A percentile compares a stretch with the other conserved stretches of the same genome.
Conservation (phyloP, 2,888 invertebrate genomes). For the Sialis fuliginosa region DNA sequence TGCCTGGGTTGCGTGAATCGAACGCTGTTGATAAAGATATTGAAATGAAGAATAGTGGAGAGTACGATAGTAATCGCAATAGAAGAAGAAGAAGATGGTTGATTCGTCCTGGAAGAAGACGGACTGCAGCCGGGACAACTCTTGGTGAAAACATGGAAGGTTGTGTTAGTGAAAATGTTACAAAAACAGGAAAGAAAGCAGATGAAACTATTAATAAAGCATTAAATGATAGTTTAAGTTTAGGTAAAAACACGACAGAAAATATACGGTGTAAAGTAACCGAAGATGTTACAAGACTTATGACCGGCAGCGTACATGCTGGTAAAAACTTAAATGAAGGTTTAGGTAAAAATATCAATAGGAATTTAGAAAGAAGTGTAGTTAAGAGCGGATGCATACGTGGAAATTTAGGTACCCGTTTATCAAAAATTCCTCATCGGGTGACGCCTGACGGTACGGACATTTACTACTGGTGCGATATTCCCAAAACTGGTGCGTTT, state of each 20-base stretch:
- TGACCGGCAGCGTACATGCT: no score
- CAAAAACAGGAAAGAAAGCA: constrained; percentile 9
- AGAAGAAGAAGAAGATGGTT: background rate
- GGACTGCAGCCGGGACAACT: background rate
- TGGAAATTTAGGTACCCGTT: constrained; percentile 16
- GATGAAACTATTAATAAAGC: constrained; percentile 16
- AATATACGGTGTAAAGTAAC: constrained; percentile 5
- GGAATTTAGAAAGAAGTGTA: constrained; percentile 14
- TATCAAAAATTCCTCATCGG: constrained; percentile 36
- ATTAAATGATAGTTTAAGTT: constrained; percentile 10
- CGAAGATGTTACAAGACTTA: no score
- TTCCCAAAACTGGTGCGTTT: constrained; percentile 37
- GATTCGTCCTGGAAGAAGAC: background rate
- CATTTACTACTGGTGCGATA: constrained; percentile 77
- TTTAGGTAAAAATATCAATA: constrained; percentile 21
- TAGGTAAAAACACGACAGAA: constrained; percentile 12
- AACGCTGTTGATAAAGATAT: background rate
- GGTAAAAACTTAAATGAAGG: constrained; percentile 15
- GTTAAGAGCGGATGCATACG: constrained; percentile 31
- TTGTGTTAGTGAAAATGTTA: constrained; percentile 15
- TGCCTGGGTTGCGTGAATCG: constrained; percentile 33
- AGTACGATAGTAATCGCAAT: background rate
- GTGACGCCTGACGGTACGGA: constrained; percentile 69
- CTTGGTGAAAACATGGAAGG: constrained; percentile 10
- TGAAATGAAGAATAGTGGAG: background rate